These are phyloP conservation scores for Tipula lateralis DNA, from an alignment of 2,888 invertebrate genomes.

Conservation along the genomic window DNA sequence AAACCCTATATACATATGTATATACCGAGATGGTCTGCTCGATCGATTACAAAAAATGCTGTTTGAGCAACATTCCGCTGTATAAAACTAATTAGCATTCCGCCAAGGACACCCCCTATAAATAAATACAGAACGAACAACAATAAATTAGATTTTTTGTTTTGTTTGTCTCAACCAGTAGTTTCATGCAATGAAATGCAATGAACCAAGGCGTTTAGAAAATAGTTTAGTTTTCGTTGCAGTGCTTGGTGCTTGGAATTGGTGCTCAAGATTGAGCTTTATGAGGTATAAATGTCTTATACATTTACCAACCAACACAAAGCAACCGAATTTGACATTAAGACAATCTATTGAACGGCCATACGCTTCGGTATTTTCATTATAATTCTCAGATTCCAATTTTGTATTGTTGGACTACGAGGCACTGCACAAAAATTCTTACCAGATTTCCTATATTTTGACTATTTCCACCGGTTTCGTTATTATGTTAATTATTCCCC, in stretches of 20 bases:
- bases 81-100: neutral
- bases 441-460: too few relatives aligned
- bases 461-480: too few relatives aligned
- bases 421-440: too few relatives aligned
- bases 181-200: conserved; percentile 6
- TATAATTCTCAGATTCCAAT: too few relatives aligned
- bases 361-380: too few relatives aligned
- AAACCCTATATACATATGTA: neutral
- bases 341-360: too few relatives aligned
- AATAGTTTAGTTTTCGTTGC: neutral
- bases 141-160: neutral
- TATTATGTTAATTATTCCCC: too few relatives aligned
- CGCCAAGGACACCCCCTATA: neutral
- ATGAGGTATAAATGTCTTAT: too few relatives aligned
- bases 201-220: neutral
- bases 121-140: neutral
- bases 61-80: neutral
- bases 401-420: too few relatives aligned
- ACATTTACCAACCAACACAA: too few relatives aligned
- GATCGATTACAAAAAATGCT: neutral
- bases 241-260: neutral
- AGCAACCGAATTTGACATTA: too few relatives aligned
- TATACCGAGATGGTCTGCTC: neutral
- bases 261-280: too few relatives aligned
- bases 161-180: neutral